A percentile compares a stretch with the other conserved stretches of the same genome.
These are phyloP conservation scores for Watsonalla binaria DNA, from an alignment of 2,888 invertebrate genomes.

Conservation along the genomic window DNA sequence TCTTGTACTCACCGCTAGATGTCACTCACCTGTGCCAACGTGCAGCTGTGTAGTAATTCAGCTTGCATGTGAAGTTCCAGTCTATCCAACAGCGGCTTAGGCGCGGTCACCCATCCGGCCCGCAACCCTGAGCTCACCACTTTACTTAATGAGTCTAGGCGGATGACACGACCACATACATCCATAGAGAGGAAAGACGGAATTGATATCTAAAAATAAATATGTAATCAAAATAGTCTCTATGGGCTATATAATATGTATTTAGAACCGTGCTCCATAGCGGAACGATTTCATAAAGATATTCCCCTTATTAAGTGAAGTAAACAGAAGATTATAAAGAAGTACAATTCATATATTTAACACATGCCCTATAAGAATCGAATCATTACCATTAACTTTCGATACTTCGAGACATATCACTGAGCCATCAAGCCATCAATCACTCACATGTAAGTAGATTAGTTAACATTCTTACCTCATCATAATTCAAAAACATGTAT, in stretches of 20 bases:
- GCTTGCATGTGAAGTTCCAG: conserved; percentile 86
- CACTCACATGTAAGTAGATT: no score
- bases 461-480: conserved; percentile 62
- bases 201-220: conserved; percentile 63
- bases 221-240: not conserved
- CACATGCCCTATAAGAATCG: no score
- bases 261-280: no score
- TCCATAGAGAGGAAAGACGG: conserved; percentile 86
- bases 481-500: conserved; percentile 87
- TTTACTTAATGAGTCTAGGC: conserved; percentile 89
- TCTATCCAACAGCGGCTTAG: conserved; percentile 79
- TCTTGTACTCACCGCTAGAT: not conserved
- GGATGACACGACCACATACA: conserved; percentile 85
- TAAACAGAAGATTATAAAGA: no score
- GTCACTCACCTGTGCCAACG: conserved; percentile 43
- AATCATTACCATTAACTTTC: no score
- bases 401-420: no score
- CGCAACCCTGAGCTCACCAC: conserved; percentile 84
- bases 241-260: no score
- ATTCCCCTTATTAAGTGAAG: no score
- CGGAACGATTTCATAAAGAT: no score
- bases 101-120: conserved; percentile 86
- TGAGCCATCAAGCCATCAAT: no score
- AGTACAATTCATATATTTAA: no score
- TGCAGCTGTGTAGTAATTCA: conserved; percentile 72